These are phyloP conservation scores for Protosalanx chinensis DNA, from an alignment of 2,797 vertebrate genomes.

Conservation along the genomic window DNA sequence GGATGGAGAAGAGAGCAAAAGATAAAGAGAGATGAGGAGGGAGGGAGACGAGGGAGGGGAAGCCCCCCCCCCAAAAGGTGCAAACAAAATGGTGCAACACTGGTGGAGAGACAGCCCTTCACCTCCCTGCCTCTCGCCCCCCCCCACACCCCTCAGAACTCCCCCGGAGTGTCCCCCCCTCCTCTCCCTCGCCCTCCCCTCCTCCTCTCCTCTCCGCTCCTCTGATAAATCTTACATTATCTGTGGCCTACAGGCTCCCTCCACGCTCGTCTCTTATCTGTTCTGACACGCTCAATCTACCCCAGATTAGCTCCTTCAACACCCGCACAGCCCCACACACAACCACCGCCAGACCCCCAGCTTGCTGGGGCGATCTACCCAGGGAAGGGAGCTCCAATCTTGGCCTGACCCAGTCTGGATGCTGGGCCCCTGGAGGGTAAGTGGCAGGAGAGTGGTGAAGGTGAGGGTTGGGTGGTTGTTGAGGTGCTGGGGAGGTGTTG, in stretches of 20 bases:
- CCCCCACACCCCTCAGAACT: neutral
- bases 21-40: conserved; percentile 36
- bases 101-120: neutral
- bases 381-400: neutral
- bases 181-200: conserved; percentile 47
- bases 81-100: neutral
- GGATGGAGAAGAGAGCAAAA: conserved; percentile 29
- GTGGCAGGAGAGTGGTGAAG: neutral
- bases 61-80: neutral
- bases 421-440: neutral
- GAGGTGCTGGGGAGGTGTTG: neutral
- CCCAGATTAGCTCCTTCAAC: conserved; percentile 68
- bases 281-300: conserved; percentile 70
- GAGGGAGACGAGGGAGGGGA: conserved; percentile 16
- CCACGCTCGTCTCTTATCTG: conserved; percentile 66
- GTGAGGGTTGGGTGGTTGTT: neutral
- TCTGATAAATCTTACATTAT: conserved; percentile 76
- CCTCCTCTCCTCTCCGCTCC: conserved; percentile 25
- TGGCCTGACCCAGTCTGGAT: conserved; percentile 5
- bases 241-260: conserved; percentile 68
- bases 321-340: conserved; percentile 55
- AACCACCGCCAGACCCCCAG: conserved; percentile 51
- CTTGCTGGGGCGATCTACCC: conserved; percentile 16
- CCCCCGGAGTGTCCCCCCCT: conserved; percentile 4
- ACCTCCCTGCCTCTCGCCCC: neutral